Percentiles rank a stretch among this genome's conserved stretches.
phyloP scores from a whole-genome alignment of 2,113 vertebrate species.

The Junco hyemalis region DNA sequence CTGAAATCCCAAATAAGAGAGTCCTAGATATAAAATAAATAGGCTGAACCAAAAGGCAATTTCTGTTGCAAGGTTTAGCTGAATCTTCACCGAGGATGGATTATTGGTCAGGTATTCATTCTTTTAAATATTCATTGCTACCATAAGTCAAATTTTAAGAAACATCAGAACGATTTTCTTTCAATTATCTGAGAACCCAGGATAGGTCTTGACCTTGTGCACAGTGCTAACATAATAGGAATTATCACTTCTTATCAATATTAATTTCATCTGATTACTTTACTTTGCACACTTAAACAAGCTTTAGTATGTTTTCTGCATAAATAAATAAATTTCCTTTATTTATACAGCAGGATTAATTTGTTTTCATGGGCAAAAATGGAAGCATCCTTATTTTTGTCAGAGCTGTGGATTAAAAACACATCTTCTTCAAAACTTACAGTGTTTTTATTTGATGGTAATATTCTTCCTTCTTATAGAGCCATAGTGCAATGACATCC shows the following conservation, averaged over 20 bases:
- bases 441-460: conserved; percentile 39
- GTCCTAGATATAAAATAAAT: conserved; percentile 52
- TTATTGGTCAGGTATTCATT: conserved; percentile 37
- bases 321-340: conserved; percentile 28
- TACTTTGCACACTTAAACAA: neutral
- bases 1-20: conserved; percentile 47
- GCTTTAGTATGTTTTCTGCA: neutral
- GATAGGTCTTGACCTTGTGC: conserved; percentile 3
- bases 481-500: conserved; percentile 40
- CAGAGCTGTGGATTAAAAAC: conserved; percentile 31
- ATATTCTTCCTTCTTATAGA: conserved; percentile 34
- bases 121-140: conserved; percentile 25
- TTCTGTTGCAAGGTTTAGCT: conserved; percentile 45
- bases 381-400: conserved; percentile 38
- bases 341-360: conserved; percentile 32
- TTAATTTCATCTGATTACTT: conserved; percentile 25
- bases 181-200: neutral
- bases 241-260: conserved; percentile 31
- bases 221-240: neutral
- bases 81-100: conserved; percentile 11
- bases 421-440: conserved; percentile 16
- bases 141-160: conserved; percentile 32
- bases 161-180: neutral
- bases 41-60: conserved; percentile 41
- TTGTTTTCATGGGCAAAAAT: conserved; percentile 25